Evolutionary conservation across 2,113 vertebrate genomes (phyloP).

Genomic region (Pionites leucogaster): DNA sequence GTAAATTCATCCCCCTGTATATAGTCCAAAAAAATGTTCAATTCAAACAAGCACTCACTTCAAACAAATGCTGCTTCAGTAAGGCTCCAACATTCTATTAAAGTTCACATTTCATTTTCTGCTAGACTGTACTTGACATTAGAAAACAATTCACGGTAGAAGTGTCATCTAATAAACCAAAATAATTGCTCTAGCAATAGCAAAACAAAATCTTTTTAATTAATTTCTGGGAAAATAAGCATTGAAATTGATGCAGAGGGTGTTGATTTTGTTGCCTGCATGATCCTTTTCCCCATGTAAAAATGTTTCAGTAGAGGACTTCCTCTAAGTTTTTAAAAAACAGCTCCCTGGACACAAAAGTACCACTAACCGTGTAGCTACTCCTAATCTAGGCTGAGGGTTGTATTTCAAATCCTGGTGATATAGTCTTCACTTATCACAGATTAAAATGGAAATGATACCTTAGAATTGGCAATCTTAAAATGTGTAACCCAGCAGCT

Average conservation of each 20-base stretch:
- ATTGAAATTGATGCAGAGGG: background rate
- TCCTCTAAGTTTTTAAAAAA: background rate
- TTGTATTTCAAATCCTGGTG: background rate
- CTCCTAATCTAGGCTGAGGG: background rate
- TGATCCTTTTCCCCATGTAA: background rate
- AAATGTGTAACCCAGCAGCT: background rate
- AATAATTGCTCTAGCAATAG: background rate
- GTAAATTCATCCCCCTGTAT: background rate
- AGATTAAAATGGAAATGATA: background rate
- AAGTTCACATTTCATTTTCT: background rate
- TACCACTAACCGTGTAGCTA: background rate
- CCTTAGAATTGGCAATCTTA: background rate
- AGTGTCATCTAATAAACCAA: background rate
- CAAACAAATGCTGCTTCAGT: background rate
- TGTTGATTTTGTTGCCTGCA: background rate
- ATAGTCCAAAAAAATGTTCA: background rate
- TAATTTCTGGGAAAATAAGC: background rate
- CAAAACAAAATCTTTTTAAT: background rate
- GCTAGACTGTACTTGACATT: background rate
- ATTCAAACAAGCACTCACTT: background rate
- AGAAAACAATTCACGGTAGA: background rate
- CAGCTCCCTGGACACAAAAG: background rate
- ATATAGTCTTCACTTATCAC: background rate
- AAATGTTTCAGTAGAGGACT: background rate
- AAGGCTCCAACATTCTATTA: background rate